Evolutionary conservation across 2,797 vertebrate genomes (phyloP).

Genomic region (Molossus alvarezi): DNA sequence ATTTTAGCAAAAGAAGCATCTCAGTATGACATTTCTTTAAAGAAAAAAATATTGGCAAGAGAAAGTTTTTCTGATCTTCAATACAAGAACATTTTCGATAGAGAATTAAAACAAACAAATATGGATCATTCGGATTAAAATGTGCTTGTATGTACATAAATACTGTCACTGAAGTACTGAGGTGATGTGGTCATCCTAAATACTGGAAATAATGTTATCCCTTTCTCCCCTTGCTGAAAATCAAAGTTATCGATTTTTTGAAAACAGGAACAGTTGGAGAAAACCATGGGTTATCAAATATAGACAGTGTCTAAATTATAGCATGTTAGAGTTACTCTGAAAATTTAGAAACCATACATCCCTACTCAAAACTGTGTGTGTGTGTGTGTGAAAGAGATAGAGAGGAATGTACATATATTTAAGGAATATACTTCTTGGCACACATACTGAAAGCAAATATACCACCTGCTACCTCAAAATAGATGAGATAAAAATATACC

Average conservation of each 20-base stretch:
- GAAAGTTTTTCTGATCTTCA: not conserved
- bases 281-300: not conserved
- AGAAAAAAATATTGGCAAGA: not conserved
- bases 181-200: not conserved
- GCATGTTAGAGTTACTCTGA: not conserved
- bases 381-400: not conserved
- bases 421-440: slow-evolving; percentile 17
- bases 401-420: not conserved
- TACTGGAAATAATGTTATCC: not conserved
- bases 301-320: not conserved
- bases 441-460: not conserved
- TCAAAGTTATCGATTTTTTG: slow-evolving; percentile 7
- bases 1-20: not conserved
- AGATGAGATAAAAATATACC: slow-evolving; percentile 50
- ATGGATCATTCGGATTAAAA: not conserved
- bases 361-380: not conserved
- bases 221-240: not conserved
- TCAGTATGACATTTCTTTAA: slow-evolving; percentile 1
- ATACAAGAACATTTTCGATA: not conserved
- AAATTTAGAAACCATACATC: not conserved
- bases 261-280: slow-evolving; percentile 41
- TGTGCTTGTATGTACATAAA: not conserved
- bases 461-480: slow-evolving; percentile 3
- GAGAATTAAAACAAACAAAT: slow-evolving; percentile 5
- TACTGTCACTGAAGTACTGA: not conserved